Evolutionary conservation across 35 echinoderm and acorn worm genomes (phyloP), one percentile per base, ranked within the genome.

Genomic region (Stichopus chloronotus): DNA sequence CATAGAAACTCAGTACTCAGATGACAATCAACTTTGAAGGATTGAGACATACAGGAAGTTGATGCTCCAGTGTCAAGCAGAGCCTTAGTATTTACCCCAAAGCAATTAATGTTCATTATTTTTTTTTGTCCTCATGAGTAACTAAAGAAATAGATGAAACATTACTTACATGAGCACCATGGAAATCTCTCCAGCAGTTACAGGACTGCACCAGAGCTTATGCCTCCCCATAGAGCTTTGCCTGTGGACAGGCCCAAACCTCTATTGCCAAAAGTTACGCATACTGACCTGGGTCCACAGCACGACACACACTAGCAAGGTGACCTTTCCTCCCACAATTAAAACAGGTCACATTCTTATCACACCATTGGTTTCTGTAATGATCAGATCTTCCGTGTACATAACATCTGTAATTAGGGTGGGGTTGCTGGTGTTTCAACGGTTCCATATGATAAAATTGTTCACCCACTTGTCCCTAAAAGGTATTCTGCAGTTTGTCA

Each of bases 61-160:
- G 88, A 72, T 11, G 88, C 63, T 8, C 88, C 88, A 76, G 88
- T 90, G 76, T 90, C 88, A 21, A 90, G 63, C 19, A 90, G 56
- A 53, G 88, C 88, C 72, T 77, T 90, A 53, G 68, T 53, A 17
- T 90, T 72, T 9, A 7, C 13, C 19, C 52, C 63, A 25, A 76
- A 90, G 55, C 88, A 90, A 30, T 4, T 54, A 77, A 90, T 52
- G 55, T 56, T 76, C 21, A 90, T 72, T 7, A 76, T 8, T 76
- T 90, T 76, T 90, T 90, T 65, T 90, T 90, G 7, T 90, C 65
- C 5, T 76, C 9, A 78, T 65, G 63, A 11, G 88, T 65, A 57
- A 90, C 69, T 7, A 72, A 65, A 56, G 88, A 90, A 22, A 90
- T 56, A 14, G 88, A 25, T 19, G 63, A 23, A 19, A 53, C 30